A percentile compares a stretch with the other conserved stretches of the same genome.
Evolutionary conservation across 2,113 vertebrate species (phyloP).

Genomic region (Origma solitaria): DNA sequence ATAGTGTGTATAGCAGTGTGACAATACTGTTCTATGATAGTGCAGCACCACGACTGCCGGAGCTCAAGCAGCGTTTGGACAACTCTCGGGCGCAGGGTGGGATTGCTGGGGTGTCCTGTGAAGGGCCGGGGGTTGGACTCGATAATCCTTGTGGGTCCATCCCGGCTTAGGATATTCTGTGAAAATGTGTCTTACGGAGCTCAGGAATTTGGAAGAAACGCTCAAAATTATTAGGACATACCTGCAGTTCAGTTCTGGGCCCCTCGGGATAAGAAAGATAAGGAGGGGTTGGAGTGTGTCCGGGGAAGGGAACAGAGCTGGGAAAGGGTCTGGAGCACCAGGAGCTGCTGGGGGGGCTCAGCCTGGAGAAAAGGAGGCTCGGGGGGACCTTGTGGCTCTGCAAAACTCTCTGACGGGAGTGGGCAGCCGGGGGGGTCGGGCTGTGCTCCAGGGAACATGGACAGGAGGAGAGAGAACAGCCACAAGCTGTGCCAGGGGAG

Average conservation of each 20-base stretch:
- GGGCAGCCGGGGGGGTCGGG: not conserved
- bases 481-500: not conserved
- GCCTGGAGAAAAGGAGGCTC: not conserved
- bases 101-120: not conserved
- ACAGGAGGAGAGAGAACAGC: fast-evolving
- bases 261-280: not conserved
- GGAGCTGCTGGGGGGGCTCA: not conserved
- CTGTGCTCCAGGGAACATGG: not conserved
- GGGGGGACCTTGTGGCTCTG: not conserved
- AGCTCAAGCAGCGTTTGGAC: not conserved
- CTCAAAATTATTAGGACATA: not conserved
- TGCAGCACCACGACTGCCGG: not conserved
- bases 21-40: no score
- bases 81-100: not conserved
- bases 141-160: not conserved
- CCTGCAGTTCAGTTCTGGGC: not conserved
- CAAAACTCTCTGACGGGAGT: not conserved
- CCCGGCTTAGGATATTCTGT: not conserved
- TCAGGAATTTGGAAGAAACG: not conserved
- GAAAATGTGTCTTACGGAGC: fast-evolving
- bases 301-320: fast-evolving
- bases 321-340: not conserved
- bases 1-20: fast-evolving
- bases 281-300: not conserved
- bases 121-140: not conserved